Percentiles rank a stretch among this genome's conserved stretches.
These are phyloP conservation scores for Drosophila parvula DNA, from an alignment of 1,140 invertebrate species.

Conservation along the genomic window DNA sequence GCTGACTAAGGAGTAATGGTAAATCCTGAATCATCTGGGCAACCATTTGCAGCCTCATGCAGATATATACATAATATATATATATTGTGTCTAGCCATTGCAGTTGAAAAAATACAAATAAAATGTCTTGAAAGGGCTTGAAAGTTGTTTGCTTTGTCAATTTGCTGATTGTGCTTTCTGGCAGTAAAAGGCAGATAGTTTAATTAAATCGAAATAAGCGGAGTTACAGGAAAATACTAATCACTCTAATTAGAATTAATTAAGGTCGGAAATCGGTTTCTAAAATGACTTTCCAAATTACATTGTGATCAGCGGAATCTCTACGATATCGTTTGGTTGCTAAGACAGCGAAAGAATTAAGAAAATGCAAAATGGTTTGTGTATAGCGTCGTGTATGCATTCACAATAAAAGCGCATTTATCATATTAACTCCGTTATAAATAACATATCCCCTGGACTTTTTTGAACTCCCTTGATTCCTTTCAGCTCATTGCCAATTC, in stretches of 20 bases:
- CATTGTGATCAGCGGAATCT: no score
- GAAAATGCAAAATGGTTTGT: no score
- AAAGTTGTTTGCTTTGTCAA: background rate
- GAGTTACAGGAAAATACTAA: background rate
- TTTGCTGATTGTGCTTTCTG: background rate
- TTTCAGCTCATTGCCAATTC: conserved; percentile 36
- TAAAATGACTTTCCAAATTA: no score
- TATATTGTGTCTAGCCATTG: conserved; percentile 9
- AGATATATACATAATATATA: background rate
- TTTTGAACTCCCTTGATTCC: conserved; percentile 35
- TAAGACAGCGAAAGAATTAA: no score
- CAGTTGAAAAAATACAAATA: background rate
- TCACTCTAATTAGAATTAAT: background rate
- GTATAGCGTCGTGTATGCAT: no score
- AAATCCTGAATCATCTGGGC: conserved; percentile 45
- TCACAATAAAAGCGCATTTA: no score
- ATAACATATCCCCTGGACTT: background rate
- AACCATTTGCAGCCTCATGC: conserved; percentile 5
- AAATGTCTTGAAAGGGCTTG: background rate
- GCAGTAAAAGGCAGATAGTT: background rate
- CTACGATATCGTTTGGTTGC: no score
- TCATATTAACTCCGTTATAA: no score
- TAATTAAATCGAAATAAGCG: background rate
- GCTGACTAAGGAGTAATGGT: conserved; percentile 35
- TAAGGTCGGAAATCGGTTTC: accelerated